phyloP scores from a whole-genome alignment of 37 sponge, comb jelly and placozoan genomes.

The Axinella damicornis region DNA sequence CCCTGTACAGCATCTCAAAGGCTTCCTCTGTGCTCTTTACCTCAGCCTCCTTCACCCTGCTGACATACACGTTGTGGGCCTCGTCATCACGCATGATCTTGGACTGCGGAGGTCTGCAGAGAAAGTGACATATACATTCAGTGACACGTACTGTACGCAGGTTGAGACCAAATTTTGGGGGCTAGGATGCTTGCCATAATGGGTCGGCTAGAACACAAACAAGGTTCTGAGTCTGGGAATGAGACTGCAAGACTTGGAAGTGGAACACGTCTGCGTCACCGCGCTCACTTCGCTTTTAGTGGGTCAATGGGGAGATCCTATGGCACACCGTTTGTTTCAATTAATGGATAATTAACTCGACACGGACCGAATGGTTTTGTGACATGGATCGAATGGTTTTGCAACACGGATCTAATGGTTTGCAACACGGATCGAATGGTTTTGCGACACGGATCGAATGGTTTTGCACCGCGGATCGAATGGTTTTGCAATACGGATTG shows the following conservation, averaged over 20 bases:
- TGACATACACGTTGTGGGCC: slow-evolving; percentile 90
- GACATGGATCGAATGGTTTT: too few relatives aligned
- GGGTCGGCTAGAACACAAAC: background rate
- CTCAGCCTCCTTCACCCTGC: slow-evolving; percentile 90
- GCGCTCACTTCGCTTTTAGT: slow-evolving; percentile 45
- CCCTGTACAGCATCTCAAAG: slow-evolving; percentile 83
- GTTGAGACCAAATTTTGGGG: background rate
- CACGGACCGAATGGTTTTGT: too few relatives aligned
- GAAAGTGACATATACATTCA: background rate
- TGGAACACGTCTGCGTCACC: too few relatives aligned
- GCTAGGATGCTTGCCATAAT: background rate
- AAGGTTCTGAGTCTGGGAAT: too few relatives aligned
- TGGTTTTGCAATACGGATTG: too few relatives aligned
- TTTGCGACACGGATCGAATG: too few relatives aligned
- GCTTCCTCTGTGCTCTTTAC: slow-evolving; percentile 98
- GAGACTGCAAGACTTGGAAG: too few relatives aligned
- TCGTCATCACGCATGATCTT: slow-evolving; percentile 83
- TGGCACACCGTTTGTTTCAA: slow-evolving; percentile 90
- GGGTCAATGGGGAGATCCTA: slow-evolving; percentile 71
- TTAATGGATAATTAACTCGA: too few relatives aligned
- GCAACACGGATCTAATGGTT: too few relatives aligned
- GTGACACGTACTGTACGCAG: too few relatives aligned
- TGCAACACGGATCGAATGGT: too few relatives aligned
- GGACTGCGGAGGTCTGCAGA: slow-evolving; percentile 73
- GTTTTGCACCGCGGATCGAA: too few relatives aligned